Conservation (phyloP, 2,113 vertebrate genomes). For the Montifringilla adamsi region DNA sequence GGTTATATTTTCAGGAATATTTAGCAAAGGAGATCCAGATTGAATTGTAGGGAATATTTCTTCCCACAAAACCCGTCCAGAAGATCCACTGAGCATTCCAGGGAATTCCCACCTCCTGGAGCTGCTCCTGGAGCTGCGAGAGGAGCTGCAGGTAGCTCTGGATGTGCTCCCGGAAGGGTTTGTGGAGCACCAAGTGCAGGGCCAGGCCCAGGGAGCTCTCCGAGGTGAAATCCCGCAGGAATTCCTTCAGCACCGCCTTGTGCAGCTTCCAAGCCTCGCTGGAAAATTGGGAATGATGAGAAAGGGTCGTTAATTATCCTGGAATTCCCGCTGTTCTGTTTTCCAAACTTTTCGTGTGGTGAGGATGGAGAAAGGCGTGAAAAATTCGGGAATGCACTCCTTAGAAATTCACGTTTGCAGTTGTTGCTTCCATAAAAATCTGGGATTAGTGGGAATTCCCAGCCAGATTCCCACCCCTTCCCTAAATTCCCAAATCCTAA, state of each 20-base stretch:
- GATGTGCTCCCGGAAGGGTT: neutral
- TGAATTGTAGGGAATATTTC: neutral
- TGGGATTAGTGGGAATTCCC: neutral
- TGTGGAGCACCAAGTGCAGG: neutral
- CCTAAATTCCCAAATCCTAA: neutral
- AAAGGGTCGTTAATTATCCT: rapidly evolving
- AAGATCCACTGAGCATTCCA: rapidly evolving
- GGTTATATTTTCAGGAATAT: neutral
- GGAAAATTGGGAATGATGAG: neutral
- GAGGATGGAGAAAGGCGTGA: rapidly evolving
- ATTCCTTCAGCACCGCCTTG: neutral
- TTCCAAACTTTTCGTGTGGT: rapidly evolving
- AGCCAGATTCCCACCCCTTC: neutral
- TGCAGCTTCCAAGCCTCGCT: neutral
- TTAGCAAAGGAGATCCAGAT: neutral
- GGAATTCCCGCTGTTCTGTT: neutral
- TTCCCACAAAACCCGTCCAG: rapidly evolving
- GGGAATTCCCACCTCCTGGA: neutral
- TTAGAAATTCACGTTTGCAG: neutral
- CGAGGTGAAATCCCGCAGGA: neutral
- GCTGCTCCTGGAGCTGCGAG: neutral
- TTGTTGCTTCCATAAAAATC: neutral
- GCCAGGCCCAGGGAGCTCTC: neutral
- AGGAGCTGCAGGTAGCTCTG: neutral
- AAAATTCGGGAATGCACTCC: rapidly evolving